Conservation (phyloP, 2,797 vertebrate genomes). For the Erethizon dorsatum region DNA sequence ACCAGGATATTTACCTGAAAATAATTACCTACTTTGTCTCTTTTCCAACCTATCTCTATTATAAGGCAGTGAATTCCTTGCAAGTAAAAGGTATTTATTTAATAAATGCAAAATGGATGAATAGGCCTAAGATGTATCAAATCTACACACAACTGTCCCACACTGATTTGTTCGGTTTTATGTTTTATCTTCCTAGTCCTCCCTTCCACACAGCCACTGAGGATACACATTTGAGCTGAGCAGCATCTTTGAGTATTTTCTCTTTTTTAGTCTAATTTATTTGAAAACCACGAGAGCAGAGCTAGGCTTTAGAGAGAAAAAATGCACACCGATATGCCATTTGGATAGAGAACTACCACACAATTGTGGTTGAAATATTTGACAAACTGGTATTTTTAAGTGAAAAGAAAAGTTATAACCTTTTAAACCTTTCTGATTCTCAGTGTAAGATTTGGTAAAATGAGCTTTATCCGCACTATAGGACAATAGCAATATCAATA, state of each 20-base stretch:
- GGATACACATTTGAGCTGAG: neutral
- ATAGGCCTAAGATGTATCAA: too few relatives aligned
- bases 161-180: neutral
- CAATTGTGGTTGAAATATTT: neutral
- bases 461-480: neutral
- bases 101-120: neutral
- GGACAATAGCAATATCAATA: neutral
- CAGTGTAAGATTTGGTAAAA: neutral
- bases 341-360: neutral
- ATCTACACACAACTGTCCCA: neutral
- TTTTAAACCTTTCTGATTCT: constrained; percentile 40
- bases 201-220: neutral
- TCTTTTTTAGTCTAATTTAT: constrained; percentile 30
- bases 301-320: neutral
- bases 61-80: neutral
- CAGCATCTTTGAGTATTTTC: neutral
- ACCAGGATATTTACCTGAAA: neutral
- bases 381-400: neutral
- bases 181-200: neutral
- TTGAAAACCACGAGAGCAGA: constrained; percentile 6
- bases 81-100: neutral
- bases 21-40: neutral
- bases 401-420: neutral
- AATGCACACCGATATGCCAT: neutral
- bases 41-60: neutral